Evolutionary conservation across 2,113 vertebrate genomes (phyloP).

Genomic region (Nestor notabilis): DNA sequence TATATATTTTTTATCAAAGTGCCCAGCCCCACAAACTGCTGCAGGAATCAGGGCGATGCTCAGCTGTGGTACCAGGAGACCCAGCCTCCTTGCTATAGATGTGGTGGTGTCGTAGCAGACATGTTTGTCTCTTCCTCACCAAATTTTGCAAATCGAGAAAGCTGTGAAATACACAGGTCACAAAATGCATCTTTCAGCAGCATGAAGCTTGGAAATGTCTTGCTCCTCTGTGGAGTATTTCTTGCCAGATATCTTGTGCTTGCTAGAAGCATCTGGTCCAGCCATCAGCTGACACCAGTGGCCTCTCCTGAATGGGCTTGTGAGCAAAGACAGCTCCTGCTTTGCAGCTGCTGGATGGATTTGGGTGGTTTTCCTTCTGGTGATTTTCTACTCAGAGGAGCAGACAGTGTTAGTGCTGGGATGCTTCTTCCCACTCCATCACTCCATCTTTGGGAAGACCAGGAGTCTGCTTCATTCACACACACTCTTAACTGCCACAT

Average conservation of each 20-base stretch:
- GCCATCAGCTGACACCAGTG: not conserved
- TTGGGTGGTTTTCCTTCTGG: not conserved
- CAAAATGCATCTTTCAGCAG: not conserved
- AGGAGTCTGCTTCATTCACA: not conserved
- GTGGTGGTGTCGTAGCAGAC: not conserved
- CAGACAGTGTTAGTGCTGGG: not conserved
- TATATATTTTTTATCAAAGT: not conserved
- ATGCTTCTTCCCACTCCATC: not conserved
- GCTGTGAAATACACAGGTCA: not conserved
- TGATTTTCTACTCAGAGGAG: not conserved
- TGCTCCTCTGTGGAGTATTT: not conserved
- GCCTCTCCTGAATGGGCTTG: not conserved
- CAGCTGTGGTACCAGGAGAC: not conserved
- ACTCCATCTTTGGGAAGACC: not conserved
- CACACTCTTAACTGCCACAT: not conserved
- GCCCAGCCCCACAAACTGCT: not conserved
- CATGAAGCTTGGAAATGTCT: not conserved
- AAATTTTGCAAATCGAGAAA: not conserved
- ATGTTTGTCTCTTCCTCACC: not conserved
- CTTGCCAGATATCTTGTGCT: not conserved
- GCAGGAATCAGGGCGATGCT: not conserved
- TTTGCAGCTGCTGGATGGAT: not conserved
- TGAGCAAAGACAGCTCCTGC: not conserved
- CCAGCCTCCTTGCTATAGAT: not conserved
- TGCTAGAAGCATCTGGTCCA: not conserved